These are phyloP conservation scores for Esox lucius DNA, from an alignment of 2,797 vertebrate genomes.

Conservation along the genomic window DNA sequence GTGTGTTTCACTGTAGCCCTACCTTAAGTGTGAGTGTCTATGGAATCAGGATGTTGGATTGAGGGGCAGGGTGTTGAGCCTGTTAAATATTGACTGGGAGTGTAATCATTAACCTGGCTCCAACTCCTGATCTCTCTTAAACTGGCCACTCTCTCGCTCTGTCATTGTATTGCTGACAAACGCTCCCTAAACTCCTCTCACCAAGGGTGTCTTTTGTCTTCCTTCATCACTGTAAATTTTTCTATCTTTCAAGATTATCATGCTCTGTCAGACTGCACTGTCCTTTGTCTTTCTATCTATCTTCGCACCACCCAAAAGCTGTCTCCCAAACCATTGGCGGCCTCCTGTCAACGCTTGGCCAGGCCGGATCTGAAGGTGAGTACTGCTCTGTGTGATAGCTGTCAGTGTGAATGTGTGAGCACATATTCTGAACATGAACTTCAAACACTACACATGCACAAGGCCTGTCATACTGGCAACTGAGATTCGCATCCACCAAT, in stretches of 20 bases:
- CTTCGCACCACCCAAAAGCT: constrained; percentile 14
- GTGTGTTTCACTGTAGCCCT: constrained; percentile 48
- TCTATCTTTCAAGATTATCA: constrained; percentile 13
- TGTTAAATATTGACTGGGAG: constrained; percentile 81
- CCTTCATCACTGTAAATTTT: neutral
- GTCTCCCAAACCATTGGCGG: constrained; percentile 50
- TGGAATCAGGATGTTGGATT: constrained; percentile 78
- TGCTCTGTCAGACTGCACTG: constrained; percentile 1
- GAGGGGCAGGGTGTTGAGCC: constrained; percentile 74
- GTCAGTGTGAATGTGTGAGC: neutral
- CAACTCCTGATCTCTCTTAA: constrained; percentile 73
- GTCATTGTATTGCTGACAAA: constrained; percentile 62
- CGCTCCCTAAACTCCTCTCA: constrained; percentile 21
- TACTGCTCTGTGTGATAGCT: constrained; percentile 11
- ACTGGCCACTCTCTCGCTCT: constrained; percentile 64
- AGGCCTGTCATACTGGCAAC: neutral
- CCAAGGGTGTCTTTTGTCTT: constrained; percentile 12
- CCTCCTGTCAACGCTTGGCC: constrained; percentile 29
- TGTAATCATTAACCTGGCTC: constrained; percentile 79
- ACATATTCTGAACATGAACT: neutral
- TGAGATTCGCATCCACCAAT: neutral
- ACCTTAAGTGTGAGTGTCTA: constrained; percentile 57
- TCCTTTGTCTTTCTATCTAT: neutral
- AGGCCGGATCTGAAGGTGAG: constrained; percentile 57
- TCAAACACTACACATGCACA: neutral